These are phyloP conservation scores for Dichetophora obliterata DNA, from an alignment of 2,888 invertebrate species.

Conservation along the genomic window DNA sequence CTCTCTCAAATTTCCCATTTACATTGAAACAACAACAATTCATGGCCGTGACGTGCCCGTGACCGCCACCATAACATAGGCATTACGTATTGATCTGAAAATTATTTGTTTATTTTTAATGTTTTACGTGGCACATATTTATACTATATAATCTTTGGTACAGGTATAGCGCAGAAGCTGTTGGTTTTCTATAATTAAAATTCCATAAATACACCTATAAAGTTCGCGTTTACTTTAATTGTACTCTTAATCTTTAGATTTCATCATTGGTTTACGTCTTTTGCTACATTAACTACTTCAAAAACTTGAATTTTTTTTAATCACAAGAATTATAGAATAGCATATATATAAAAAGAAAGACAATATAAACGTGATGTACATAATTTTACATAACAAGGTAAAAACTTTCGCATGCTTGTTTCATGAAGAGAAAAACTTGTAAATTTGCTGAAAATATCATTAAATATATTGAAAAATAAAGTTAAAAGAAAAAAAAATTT, in stretches of 20 bases:
- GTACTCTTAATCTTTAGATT: neutral
- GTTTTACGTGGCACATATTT: too few species aligned
- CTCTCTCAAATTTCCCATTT: too few species aligned
- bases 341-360: constrained; percentile 17
- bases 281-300: neutral
- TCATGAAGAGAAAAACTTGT: neutral
- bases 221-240: neutral
- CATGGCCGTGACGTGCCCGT: too few species aligned
- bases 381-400: constrained; percentile 14
- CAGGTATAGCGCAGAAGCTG: too few species aligned
- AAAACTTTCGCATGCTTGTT: constrained; percentile 9
- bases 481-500: neutral
- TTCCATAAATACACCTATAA: neutral
- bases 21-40: too few species aligned
- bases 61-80: too few species aligned
- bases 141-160: too few species aligned
- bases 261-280: neutral
- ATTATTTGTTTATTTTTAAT: too few species aligned
- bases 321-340: neutral
- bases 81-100: too few species aligned
- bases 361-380: constrained; percentile 31
- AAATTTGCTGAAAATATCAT: constrained; percentile 27
- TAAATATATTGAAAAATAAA: constrained; percentile 9
- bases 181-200: too few species aligned
- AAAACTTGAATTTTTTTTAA: neutral